Evolutionary conservation across 2,113 vertebrate genomes (phyloP).

Genomic region (Calidris pygmaea): DNA sequence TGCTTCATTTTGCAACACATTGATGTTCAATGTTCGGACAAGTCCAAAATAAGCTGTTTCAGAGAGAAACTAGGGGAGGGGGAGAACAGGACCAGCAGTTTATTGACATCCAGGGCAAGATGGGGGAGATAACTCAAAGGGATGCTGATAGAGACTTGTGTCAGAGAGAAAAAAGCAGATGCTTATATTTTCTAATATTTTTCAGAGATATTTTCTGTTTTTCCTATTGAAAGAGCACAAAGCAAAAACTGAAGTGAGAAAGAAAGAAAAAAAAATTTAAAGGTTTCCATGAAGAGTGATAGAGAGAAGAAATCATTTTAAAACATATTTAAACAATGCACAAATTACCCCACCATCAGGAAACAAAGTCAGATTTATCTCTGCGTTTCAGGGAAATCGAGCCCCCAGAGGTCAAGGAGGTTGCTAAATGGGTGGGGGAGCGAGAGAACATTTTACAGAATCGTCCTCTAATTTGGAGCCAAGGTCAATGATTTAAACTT

Average conservation of each 20-base stretch:
- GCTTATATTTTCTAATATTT: not conserved
- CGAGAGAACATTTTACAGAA: not conserved
- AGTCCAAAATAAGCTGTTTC: not conserved
- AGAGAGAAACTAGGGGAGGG: not conserved
- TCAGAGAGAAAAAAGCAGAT: not conserved
- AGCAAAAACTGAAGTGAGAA: not conserved
- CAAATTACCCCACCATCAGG: not conserved
- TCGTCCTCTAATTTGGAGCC: slow-evolving; percentile 38
- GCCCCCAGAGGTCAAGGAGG: slow-evolving; percentile 4
- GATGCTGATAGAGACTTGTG: not conserved
- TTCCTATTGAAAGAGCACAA: not conserved
- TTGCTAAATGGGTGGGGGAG: slow-evolving; percentile 13
- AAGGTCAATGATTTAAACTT: slow-evolving; percentile 39
- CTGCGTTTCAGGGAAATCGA: slow-evolving; percentile 23
- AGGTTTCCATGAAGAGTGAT: not conserved
- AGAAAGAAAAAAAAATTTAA: not conserved
- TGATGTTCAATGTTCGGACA: not conserved
- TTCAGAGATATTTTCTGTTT: not conserved
- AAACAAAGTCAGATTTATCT: not conserved
- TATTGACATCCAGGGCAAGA: not conserved
- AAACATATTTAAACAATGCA: not conserved
- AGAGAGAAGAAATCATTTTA: not conserved
- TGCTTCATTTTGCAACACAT: not conserved
- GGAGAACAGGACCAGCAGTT: not conserved
- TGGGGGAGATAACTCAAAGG: not conserved